Base-by-base conservation (phyloP, 2,888 invertebrate genomes). In the Melangyna quadrimaculata region DNA sequence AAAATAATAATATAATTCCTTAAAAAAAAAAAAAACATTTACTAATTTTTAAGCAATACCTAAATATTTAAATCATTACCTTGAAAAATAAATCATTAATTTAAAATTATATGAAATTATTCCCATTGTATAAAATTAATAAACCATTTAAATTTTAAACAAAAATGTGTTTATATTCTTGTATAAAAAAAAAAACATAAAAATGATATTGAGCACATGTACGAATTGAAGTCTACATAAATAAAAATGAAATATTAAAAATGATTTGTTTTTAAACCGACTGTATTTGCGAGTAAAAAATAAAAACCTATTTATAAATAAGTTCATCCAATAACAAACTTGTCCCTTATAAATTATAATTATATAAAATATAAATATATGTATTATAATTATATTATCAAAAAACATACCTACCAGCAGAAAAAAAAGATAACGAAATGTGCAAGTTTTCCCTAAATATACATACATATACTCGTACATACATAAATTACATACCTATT, bases 181-280 rank as follows among this genome's bases (percentile, higher is more conserved):
- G 67, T 59, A 53, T n/a, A 53, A 70, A 24, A 51, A 24, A 75
- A 43, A 53, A 10, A 7, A 69, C 9, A 32, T 1, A 57, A 2
- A 32, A 19, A 17, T 55, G 9, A 35, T 40, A 73, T 74, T 78
- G 78, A 80, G 75, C 84, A 84, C 80, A 69, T 45, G 61, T 77
- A 77, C 53, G 80, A 84, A 80, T 80, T 84, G 80, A 80, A 67
- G 71, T 51, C 22, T 51, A 37, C 10, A 45, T 51, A 40, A 35
- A 35, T 14, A 78, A 51, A 3, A 17, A n/a, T n/a, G n/a, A n/a
- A n/a, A n/a, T n/a, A n/a, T n/a, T n/a, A n/a, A 12, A 55, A 70
- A 37, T 24, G 19, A 65, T 57, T 73, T 74, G 74, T 69, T 70
- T 69, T 69, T 72, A 72, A n/a, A n/a, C n/a, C 45, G 53, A 72